Evolutionary conservation across 2,113 vertebrate species (phyloP).

Genomic region (Glaucidium brasilianum): DNA sequence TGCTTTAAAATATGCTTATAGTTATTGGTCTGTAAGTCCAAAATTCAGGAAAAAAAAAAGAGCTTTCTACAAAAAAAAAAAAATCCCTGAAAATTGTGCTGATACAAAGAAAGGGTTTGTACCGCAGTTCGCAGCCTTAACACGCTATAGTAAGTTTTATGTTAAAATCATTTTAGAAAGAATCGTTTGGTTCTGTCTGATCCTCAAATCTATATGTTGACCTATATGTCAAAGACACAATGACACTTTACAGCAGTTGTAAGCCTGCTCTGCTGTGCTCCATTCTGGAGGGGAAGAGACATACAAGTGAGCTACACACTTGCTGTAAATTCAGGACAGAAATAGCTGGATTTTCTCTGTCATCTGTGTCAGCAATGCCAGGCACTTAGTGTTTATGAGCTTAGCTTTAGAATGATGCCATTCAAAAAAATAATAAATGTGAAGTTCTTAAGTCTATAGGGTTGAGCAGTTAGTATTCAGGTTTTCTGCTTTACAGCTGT

Average conservation of each 20-base stretch:
- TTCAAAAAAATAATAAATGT: neutral
- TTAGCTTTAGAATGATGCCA: neutral
- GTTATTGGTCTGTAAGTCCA: neutral
- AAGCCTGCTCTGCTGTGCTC: neutral
- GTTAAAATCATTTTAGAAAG: neutral
- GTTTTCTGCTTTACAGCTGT: neutral
- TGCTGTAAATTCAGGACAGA: neutral
- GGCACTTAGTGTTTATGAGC: neutral
- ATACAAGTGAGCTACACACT: neutral
- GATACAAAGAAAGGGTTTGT: neutral
- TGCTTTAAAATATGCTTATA: neutral
- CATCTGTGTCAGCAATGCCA: neutral
- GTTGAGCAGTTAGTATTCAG: neutral
- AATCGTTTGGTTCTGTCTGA: neutral
- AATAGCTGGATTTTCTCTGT: neutral
- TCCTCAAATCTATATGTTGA: neutral
- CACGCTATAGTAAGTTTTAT: neutral
- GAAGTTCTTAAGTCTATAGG: neutral
- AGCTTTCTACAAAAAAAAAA: neutral
- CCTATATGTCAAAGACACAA: neutral
- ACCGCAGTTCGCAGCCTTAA: neutral
- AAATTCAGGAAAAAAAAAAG: neutral
- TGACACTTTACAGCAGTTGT: neutral
- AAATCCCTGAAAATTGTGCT: neutral
- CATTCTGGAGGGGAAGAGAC: neutral